Base-by-base conservation (phyloP, 2,888 invertebrate species). In the Rutpela maculata region DNA sequence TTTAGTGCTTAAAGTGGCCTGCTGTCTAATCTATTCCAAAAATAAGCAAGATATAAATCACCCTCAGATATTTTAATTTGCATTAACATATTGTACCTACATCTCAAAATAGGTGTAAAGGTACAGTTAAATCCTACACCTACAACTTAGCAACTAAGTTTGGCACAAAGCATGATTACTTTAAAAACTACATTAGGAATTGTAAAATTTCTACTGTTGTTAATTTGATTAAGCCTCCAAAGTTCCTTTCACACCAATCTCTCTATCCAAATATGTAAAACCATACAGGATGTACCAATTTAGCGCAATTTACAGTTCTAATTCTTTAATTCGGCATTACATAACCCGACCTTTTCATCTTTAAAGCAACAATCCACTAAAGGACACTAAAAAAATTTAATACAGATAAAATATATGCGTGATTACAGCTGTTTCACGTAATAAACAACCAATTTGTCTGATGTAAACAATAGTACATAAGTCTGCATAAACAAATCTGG, bases 291-390 rank as follows among this genome's bases (percentile, higher is more conserved):
- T 65, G 65, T 65, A 38, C 38, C 65, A 65, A 65, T 65, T 65
- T 65, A 65, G 43, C 65, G 15, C 65, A 65, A 65, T 65, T 35
- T 65, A 65, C 65, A 65, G 43, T 65, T 65, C 17, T 43, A 65
- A 65, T 65, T 65, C 65, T 65, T 65, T 65, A 65, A 65, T 65
- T 65, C 15, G 43, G 38, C 65, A 65, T 65, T 65, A 65, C 65
- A 43, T 65, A 43, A 65, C 38, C 19, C 1, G n/a, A 11, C 26
- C 26, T 62, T 31, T 31, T 31, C 35, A 62, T 62, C 62, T 62
- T 62, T 62, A 3, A 31, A 65, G 50, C 50, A 9, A 19, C 38
- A 17, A 18, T 19, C 10, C 38, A 43, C 10, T 35, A 7, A 62
- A 15, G 50, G 50, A 50, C 50, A 50, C 7, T 0, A 38, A 43